Evolutionary conservation across 2,888 invertebrate species (phyloP).

Genomic region (Dynastes grantii): DNA sequence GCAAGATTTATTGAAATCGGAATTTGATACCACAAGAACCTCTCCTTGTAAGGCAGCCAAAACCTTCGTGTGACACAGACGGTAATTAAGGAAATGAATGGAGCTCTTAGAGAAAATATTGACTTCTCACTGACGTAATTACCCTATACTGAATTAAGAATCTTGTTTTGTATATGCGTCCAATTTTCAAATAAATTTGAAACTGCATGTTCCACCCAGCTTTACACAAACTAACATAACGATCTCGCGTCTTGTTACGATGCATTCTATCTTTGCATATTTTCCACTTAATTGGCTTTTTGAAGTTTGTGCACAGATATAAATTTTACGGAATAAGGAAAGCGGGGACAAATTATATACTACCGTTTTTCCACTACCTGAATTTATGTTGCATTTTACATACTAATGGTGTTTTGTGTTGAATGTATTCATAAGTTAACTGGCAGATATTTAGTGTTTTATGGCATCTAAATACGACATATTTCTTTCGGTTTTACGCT

Average conservation of each 20-base stretch:
- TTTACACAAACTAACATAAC: not conserved
- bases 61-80: too few relatives aligned
- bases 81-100: too few relatives aligned
- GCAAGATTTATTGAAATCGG: too few relatives aligned
- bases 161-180: too few relatives aligned
- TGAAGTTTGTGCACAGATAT: not conserved
- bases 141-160: too few relatives aligned
- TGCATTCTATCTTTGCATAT: not conserved
- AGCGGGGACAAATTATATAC: constrained; percentile 1
- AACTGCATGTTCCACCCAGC: not conserved
- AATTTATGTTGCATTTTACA: constrained; percentile 2
- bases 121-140: too few relatives aligned
- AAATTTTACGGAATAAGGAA: not conserved
- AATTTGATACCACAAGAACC: too few relatives aligned
- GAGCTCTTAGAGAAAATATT: too few relatives aligned
- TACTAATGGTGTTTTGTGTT: constrained; percentile 4
- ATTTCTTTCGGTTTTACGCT: too few relatives aligned
- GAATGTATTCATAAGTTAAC: not conserved
- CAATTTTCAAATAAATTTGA: not conserved
- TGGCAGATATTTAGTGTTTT: too few relatives aligned
- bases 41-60: too few relatives aligned
- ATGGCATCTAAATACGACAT: too few relatives aligned
- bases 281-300: not conserved
- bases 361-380: not conserved
- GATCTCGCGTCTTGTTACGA: not conserved